Conservation (phyloP, 2,113 vertebrate species). For the Arizona elegans region DNA sequence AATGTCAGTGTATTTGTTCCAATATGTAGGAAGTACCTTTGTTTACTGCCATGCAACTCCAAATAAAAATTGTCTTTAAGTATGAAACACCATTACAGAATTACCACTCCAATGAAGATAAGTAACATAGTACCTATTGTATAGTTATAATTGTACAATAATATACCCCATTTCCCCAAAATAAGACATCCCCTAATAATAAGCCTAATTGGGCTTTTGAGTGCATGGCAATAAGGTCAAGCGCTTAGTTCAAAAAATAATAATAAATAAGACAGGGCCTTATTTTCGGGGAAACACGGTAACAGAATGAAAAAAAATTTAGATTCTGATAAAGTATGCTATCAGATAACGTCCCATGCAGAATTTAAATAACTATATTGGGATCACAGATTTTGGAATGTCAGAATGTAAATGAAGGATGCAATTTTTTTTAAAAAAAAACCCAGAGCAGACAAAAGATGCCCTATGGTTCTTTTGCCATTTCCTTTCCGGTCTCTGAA, state of each 20-base stretch:
- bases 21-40: background rate
- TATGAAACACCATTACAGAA: background rate
- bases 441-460: background rate
- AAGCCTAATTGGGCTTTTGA: no score
- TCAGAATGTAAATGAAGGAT: background rate
- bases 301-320: background rate
- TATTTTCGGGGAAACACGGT: no score
- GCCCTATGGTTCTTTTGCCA: background rate
- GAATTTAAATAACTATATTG: background rate
- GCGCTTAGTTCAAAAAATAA: no score
- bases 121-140: background rate
- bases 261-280: no score
- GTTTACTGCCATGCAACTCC: background rate
- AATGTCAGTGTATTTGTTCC: background rate
- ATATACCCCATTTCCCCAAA: background rate
- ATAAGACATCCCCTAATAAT: no score
- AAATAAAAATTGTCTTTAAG: background rate
- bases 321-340: background rate
- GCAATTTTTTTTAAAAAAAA: background rate
- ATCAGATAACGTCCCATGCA: background rate
- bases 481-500: background rate
- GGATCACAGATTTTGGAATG: background rate
- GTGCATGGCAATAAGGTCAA: no score
- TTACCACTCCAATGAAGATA: background rate
- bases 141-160: background rate